A percentile compares a stretch with the other conserved stretches of the same genome.
Evolutionary conservation across 2,888 invertebrate species (phyloP).

Genomic region (Eristalis pertinax): DNA sequence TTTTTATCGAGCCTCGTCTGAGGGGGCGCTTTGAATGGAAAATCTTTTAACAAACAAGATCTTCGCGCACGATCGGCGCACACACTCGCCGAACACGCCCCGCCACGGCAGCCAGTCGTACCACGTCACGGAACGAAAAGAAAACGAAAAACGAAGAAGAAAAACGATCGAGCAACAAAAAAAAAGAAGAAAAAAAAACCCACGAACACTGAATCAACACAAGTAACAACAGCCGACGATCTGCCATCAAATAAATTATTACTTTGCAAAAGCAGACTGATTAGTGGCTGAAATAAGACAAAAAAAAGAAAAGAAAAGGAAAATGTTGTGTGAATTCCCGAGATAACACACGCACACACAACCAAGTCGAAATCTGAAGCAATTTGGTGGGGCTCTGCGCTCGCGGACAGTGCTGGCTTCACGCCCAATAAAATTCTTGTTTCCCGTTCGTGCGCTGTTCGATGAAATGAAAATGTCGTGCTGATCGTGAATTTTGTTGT

Average conservation of each 20-base stretch:
- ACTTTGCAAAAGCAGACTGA: neutral
- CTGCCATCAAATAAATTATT: neutral
- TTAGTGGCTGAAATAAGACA: neutral
- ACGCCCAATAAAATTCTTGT: neutral
- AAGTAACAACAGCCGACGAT: neutral
- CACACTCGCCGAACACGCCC: slow-evolving; percentile 5
- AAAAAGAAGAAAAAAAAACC: slow-evolving; percentile 10
- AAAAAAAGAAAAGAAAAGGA: too few relatives aligned
- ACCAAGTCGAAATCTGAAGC: neutral
- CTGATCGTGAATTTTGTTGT: neutral
- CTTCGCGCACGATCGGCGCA: neutral
- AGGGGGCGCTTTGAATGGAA: neutral
- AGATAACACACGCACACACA: neutral
- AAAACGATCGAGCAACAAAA: neutral
- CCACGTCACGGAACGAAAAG: slow-evolving; percentile 9
- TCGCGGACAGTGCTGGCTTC: neutral
- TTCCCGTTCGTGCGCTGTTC: too few relatives aligned
- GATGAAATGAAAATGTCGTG: neutral
- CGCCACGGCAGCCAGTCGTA: neutral
- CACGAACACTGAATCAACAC: slow-evolving; percentile 26
- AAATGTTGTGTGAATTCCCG: neutral
- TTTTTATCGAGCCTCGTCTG: too few relatives aligned
- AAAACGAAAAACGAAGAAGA: slow-evolving; percentile 7
- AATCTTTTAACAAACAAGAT: neutral
- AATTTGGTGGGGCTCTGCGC: neutral